phyloP scores from a whole-genome alignment of 2,797 vertebrate species.

The Coccyzus lansbergi region DNA sequence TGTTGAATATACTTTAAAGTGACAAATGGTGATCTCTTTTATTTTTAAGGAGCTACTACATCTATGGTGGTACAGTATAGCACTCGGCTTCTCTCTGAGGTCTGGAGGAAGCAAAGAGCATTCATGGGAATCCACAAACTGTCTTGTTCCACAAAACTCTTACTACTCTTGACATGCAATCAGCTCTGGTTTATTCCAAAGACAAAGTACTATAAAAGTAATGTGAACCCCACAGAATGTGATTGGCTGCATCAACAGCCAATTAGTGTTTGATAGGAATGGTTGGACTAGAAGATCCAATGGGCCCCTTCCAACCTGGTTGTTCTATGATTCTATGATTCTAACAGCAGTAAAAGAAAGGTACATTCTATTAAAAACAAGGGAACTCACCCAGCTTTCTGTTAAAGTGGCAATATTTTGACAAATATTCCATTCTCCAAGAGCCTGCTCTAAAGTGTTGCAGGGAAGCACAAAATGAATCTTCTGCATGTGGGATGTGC shows the following conservation, averaged over 20 bases:
- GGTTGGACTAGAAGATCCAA: too few relatives aligned
- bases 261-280: too few relatives aligned
- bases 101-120: not conserved
- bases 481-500: not conserved
- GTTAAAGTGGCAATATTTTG: not conserved
- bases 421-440: constrained; percentile 16
- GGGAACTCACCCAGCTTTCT: constrained; percentile 35
- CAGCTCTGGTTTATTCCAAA: not conserved
- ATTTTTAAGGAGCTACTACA: not conserved
- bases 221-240: not conserved
- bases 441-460: rapidly evolving
- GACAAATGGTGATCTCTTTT: not conserved
- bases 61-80: not conserved
- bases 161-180: not conserved
- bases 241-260: constrained; percentile 39
- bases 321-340: too few relatives aligned
- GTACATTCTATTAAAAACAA: constrained; percentile 15
- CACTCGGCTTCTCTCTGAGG: not conserved
- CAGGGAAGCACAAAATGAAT: not conserved
- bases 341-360: constrained; percentile 32
- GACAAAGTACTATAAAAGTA: not conserved
- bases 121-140: not conserved
- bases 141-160: not conserved
- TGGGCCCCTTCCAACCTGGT: too few relatives aligned
- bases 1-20: not conserved